phyloP scores from a whole-genome alignment of 2,888 invertebrate genomes.

The Lochmaea capreae region DNA sequence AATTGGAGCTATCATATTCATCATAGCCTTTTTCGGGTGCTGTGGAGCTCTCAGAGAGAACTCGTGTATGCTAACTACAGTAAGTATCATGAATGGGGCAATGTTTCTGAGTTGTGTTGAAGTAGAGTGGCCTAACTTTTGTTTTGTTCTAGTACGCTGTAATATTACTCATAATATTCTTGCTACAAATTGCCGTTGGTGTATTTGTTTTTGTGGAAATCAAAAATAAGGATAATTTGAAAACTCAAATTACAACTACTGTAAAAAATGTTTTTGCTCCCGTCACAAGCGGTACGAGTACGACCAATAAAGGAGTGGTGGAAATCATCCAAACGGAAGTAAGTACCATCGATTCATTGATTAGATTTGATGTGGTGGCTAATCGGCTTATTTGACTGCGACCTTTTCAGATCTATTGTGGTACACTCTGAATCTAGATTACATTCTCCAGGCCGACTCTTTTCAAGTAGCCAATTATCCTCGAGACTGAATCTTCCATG shows the following conservation, averaged over 20 bases:
- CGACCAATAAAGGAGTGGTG: slow-evolving; percentile 65
- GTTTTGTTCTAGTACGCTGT: slow-evolving; percentile 48
- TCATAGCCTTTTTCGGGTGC: slow-evolving; percentile 62
- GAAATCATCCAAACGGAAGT: slow-evolving; percentile 74
- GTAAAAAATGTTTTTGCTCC: slow-evolving; percentile 60
- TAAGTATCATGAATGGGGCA: slow-evolving; percentile 37
- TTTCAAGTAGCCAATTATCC: too few relatives aligned
- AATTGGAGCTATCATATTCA: slow-evolving; percentile 72
- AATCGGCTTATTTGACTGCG: too few relatives aligned
- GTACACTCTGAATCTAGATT: too few relatives aligned
- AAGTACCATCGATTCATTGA: slow-evolving; percentile 37
- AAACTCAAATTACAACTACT: slow-evolving; percentile 47
- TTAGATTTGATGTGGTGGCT: too few relatives aligned
- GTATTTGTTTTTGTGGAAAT: slow-evolving; percentile 74
- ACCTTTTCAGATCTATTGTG: too few relatives aligned
- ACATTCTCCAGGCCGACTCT: too few relatives aligned
- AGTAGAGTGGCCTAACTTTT: neutral
- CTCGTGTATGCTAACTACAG: slow-evolving; percentile 58
- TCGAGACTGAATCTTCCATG: too few relatives aligned
- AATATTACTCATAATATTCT: slow-evolving; percentile 46
- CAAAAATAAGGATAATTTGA: slow-evolving; percentile 67
- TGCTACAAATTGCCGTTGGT: slow-evolving; percentile 56
- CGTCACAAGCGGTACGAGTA: slow-evolving; percentile 57
- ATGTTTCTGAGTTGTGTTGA: too few relatives aligned
- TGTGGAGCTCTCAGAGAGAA: slow-evolving; percentile 61